These are phyloP conservation scores for Solea senegalensis DNA, from an alignment of 2,113 vertebrate genomes.

Conservation along the genomic window DNA sequence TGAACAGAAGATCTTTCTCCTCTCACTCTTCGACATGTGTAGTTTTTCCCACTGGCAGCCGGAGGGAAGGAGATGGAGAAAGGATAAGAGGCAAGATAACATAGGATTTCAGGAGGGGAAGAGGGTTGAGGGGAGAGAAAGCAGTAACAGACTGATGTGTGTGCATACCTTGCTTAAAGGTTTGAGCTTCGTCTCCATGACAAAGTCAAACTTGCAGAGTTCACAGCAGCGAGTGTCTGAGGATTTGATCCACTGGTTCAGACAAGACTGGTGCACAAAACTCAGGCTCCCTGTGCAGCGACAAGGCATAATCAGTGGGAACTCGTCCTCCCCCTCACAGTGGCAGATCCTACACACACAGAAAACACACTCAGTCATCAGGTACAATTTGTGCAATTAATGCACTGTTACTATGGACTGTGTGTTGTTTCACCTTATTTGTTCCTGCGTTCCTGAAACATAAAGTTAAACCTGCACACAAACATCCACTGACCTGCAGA, in stretches of 20 bases:
- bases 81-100: neutral
- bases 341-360: slow-evolving; percentile 93
- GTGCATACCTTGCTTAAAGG: slow-evolving; percentile 89
- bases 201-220: slow-evolving; percentile 97
- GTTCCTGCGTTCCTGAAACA: neutral
- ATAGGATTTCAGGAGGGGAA: neutral
- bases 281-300: slow-evolving; percentile 93
- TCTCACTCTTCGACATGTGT: slow-evolving; percentile 92
- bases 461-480: neutral
- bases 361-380: slow-evolving; percentile 21
- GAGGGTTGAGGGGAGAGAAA: neutral
- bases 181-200: slow-evolving; percentile 98
- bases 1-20: slow-evolving; percentile 93
- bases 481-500: slow-evolving; percentile 90
- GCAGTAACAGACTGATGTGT: neutral
- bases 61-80: neutral
- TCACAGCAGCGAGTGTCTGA: slow-evolving; percentile 97
- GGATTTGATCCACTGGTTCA: slow-evolving; percentile 99
- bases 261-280: slow-evolving; percentile 94
- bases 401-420: neutral
- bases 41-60: slow-evolving; percentile 92
- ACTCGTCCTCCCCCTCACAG: slow-evolving; percentile 97
- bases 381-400: neutral
- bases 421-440: neutral
- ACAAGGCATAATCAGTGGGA: slow-evolving; percentile 93